Evolutionary conservation across 2,797 vertebrate species (phyloP), one percentile per base, ranked within the genome.

Genomic region (Artibeus jamaicensis): DNA sequence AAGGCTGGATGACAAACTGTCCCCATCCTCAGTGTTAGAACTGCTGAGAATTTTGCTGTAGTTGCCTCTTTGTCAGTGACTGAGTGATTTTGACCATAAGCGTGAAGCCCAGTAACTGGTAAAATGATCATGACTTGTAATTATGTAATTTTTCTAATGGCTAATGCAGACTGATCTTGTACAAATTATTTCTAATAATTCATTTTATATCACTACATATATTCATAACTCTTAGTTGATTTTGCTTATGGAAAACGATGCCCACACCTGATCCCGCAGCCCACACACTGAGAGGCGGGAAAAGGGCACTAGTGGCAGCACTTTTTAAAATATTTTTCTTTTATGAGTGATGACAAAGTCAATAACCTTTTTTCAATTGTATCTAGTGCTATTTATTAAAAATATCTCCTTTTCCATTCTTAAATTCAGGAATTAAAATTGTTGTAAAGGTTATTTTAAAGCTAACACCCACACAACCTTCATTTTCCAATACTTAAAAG

Each of bases 121-220:
- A 65, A 93, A 77, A 89, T 82, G 42, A 89, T 77, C 32, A 71
- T 15, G 16, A 65, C 39, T 85, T 73, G 4, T 24, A 91, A 89
- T 86, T 88, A 89, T 50, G 5, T 87, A 37, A 71, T 84, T 62
- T 92, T 93, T 81, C 81, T 73, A 53, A 57, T 65, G 32, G 39
- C 53, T 83, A 89, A 65, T 12, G 59, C 14, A 84, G 42, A 42
- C 34, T 44, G 82, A 59, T 73, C 32, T 46, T 89, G 34, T 90
- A 89, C 82, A 97, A 89, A 94, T 97, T 76, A 91, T 82, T 98
- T 96, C 73, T 44, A 95, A 92, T 94, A 98, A 89, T 85, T 81
- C 46, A 67, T 73, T 97, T 97, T 74, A 32, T 39, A 50, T 93
- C 94, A 97, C 95, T 97, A 53, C 93, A 89, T 96, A 68, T 97